Evolutionary conservation across 2,797 vertebrate genomes (phyloP).

Genomic region (Parauchenoglanis ngamensis): DNA sequence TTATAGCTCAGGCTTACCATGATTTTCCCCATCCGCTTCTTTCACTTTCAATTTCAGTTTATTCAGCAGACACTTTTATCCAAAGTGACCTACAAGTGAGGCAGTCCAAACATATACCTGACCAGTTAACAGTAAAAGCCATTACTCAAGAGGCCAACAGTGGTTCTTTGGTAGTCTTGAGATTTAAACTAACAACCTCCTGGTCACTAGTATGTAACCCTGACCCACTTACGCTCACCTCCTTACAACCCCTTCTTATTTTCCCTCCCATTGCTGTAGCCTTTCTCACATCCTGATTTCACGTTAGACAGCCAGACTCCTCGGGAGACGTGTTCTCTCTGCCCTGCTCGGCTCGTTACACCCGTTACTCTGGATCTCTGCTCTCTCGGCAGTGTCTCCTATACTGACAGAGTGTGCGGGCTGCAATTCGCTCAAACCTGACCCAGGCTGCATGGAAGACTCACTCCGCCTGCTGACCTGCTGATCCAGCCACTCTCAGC

Average conservation of each 20-base stretch:
- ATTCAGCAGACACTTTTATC: neutral
- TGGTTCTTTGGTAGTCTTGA: neutral
- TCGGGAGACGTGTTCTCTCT: constrained; percentile 34
- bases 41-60: constrained; percentile 18
- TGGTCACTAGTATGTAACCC: constrained; percentile 1
- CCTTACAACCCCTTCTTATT: neutral
- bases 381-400: neutral
- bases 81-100: neutral
- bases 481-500: constrained; percentile 29
- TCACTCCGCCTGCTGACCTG: constrained; percentile 37
- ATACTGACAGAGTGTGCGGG: constrained; percentile 29
- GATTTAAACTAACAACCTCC: constrained; percentile 21
- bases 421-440: neutral
- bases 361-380: constrained; percentile 28
- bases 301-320: constrained; percentile 21
- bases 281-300: neutral
- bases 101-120: neutral
- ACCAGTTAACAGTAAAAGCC: neutral
- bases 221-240: neutral
- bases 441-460: constrained; percentile 23
- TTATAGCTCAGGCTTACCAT: neutral
- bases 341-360: constrained; percentile 35
- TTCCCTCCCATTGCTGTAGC: neutral
- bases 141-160: neutral
- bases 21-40: neutral